Evolutionary conservation across 2,797 vertebrate species (phyloP).

Genomic region (Champsocephalus esox): DNA sequence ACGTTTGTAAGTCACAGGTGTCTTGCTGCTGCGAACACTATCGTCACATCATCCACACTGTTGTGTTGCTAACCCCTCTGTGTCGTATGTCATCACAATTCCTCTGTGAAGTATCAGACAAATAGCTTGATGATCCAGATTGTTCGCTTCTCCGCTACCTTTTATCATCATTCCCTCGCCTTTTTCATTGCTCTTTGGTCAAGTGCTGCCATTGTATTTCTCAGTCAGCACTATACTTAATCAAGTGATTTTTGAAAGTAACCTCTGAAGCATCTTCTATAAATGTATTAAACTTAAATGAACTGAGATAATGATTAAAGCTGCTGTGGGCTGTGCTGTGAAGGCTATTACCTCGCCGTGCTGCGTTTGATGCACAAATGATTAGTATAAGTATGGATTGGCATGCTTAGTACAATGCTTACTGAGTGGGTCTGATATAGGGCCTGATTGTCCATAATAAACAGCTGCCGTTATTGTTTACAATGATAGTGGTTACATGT

Average conservation of each 20-base stretch:
- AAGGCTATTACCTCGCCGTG: constrained; percentile 18
- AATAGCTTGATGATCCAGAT: constrained; percentile 52
- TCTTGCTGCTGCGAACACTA: constrained; percentile 59
- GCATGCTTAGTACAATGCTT: constrained; percentile 26
- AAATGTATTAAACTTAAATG: constrained; percentile 41
- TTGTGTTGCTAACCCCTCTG: constrained; percentile 39
- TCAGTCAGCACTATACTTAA: constrained; percentile 35
- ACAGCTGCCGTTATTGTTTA: constrained; percentile 29
- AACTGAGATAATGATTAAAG: constrained; percentile 49
- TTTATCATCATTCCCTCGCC: constrained; percentile 44
- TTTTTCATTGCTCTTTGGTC: constrained; percentile 44
- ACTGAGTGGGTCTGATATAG: constrained; percentile 27
- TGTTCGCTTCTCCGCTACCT: constrained; percentile 48
- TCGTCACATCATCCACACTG: constrained; percentile 52
- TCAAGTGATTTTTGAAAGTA: constrained; percentile 48
- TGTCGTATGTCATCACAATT: constrained; percentile 64
- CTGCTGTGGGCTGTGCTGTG: constrained; percentile 12
- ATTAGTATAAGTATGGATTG: constrained; percentile 12
- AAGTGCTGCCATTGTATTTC: constrained; percentile 47
- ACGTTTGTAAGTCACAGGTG: constrained; percentile 53
- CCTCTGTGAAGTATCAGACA: constrained; percentile 39
- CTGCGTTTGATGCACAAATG: constrained; percentile 43
- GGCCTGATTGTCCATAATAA: constrained; percentile 28
- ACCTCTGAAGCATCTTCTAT: constrained; percentile 37
- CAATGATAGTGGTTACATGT: constrained; percentile 5